Percentiles rank a stretch among this genome's conserved stretches.
These are phyloP conservation scores for Lithobates sylvaticus DNA, from an alignment of 2,797 vertebrate genomes.

Conservation along the genomic window DNA sequence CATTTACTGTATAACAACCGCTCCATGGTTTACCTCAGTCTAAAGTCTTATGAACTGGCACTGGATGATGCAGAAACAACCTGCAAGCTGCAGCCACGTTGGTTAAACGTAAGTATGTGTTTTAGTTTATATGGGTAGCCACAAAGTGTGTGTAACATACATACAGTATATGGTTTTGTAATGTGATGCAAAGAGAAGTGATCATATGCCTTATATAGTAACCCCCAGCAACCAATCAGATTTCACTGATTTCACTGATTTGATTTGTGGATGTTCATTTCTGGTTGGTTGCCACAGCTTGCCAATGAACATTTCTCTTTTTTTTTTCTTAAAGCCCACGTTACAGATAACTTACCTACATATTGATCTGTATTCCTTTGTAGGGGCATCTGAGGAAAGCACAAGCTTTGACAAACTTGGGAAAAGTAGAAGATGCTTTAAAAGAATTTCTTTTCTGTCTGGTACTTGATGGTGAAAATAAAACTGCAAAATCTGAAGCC, in stretches of 20 bases:
- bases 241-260: too few relatives aligned
- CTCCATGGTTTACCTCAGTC: slow-evolving; percentile 87
- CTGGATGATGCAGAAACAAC: slow-evolving; percentile 85
- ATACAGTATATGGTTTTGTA: too few relatives aligned
- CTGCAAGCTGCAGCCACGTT: slow-evolving; percentile 86
- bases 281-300: too few relatives aligned
- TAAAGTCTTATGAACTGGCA: slow-evolving; percentile 83
- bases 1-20: slow-evolving; percentile 90
- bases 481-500: slow-evolving; percentile 82
- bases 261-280: too few relatives aligned
- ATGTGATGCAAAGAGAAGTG: too few relatives aligned
- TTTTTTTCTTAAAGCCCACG: neutral
- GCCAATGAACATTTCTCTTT: neutral
- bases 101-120: slow-evolving; percentile 85
- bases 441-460: slow-evolving; percentile 89
- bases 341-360: too few relatives aligned
- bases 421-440: slow-evolving; percentile 87
- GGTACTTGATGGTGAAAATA: slow-evolving; percentile 84
- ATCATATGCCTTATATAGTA: too few relatives aligned
- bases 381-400: slow-evolving; percentile 90
- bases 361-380: neutral
- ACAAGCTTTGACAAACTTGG: slow-evolving; percentile 84
- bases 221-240: too few relatives aligned
- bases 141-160: too few relatives aligned
- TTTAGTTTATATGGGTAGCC: neutral